Evolutionary conservation across 92 coral and sea anemone genomes (phyloP).

Genomic region (Phenganax subtilis): DNA sequence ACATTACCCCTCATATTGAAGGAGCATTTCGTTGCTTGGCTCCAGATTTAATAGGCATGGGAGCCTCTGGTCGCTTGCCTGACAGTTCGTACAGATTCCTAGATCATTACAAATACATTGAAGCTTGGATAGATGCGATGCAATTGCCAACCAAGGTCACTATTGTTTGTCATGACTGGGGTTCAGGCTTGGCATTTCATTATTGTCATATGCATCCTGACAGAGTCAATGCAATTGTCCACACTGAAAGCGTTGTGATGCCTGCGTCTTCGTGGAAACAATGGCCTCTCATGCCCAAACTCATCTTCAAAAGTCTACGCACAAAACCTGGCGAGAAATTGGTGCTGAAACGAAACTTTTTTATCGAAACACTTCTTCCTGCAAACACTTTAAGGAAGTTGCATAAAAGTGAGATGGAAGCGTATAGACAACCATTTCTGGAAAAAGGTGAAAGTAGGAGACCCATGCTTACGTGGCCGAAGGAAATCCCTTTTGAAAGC

Average conservation of each 20-base stretch:
- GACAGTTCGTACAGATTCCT: slow-evolving; percentile 24
- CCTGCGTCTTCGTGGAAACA: slow-evolving; percentile 43
- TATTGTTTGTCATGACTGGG: slow-evolving; percentile 45
- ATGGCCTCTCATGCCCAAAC: slow-evolving; percentile 31
- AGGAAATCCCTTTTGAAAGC: slow-evolving; percentile 26
- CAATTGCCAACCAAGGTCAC: slow-evolving; percentile 28
- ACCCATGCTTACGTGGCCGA: slow-evolving; percentile 42
- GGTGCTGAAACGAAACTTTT: slow-evolving; percentile 33
- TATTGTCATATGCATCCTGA: slow-evolving; percentile 41
- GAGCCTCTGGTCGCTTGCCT: slow-evolving; percentile 25
- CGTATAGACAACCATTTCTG: slow-evolving; percentile 32
- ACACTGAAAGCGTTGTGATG: slow-evolving; percentile 41
- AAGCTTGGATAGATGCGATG: slow-evolving; percentile 33
- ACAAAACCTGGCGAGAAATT: slow-evolving; percentile 40
- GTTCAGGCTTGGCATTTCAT: slow-evolving; percentile 41
- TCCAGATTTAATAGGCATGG: slow-evolving; percentile 46
- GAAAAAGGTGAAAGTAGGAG: slow-evolving; percentile 37
- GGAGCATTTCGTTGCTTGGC: slow-evolving; percentile 28
- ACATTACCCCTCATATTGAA: slow-evolving; percentile 23
- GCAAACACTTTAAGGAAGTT: slow-evolving; percentile 32
- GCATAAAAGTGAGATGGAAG: slow-evolving; percentile 37
- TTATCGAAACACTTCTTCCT: slow-evolving; percentile 39
- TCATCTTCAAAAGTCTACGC: slow-evolving; percentile 40
- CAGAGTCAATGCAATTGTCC: slow-evolving; percentile 27
- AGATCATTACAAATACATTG: slow-evolving; percentile 37